Evolutionary conservation across 2,113 vertebrate species (phyloP).

Genomic region (Forbesichthys papilliferus): DNA sequence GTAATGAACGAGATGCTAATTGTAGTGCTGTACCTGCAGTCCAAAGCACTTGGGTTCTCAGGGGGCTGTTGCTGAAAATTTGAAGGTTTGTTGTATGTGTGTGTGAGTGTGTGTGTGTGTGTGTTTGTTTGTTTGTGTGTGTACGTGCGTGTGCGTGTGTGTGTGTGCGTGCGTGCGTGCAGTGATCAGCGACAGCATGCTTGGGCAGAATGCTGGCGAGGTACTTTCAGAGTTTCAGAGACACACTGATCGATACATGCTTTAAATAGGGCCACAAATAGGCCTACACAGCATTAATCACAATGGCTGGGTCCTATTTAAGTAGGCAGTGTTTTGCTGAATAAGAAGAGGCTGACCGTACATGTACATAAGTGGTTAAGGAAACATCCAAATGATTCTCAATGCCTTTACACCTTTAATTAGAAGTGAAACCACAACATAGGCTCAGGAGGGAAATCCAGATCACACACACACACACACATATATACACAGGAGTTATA

Average conservation of each 20-base stretch:
- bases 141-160: background rate
- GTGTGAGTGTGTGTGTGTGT: constrained; percentile 1
- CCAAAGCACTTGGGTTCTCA: constrained; percentile 52
- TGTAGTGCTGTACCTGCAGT: constrained; percentile 57
- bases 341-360: constrained; percentile 50
- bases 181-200: constrained; percentile 40
- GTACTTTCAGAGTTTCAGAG: constrained; percentile 72
- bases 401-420: constrained; percentile 39
- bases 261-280: constrained; percentile 73
- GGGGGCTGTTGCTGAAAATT: constrained; percentile 35
- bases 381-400: constrained; percentile 35
- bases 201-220: constrained; percentile 65
- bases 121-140: background rate
- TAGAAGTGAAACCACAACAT: constrained; percentile 9
- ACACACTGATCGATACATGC: constrained; percentile 62
- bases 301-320: constrained; percentile 58
- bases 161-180: background rate
- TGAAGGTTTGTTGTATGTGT: constrained; percentile 40
- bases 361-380: constrained; percentile 26
- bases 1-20: constrained; percentile 43
- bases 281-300: constrained; percentile 69
- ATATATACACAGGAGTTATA: background rate
- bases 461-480: constrained; percentile 19
- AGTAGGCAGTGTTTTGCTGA: constrained; percentile 59
- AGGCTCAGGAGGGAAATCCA: constrained; percentile 19